Evolutionary conservation across 1,140 invertebrate genomes (phyloP).

Genomic region (Maconellicoccus hirsutus): DNA sequence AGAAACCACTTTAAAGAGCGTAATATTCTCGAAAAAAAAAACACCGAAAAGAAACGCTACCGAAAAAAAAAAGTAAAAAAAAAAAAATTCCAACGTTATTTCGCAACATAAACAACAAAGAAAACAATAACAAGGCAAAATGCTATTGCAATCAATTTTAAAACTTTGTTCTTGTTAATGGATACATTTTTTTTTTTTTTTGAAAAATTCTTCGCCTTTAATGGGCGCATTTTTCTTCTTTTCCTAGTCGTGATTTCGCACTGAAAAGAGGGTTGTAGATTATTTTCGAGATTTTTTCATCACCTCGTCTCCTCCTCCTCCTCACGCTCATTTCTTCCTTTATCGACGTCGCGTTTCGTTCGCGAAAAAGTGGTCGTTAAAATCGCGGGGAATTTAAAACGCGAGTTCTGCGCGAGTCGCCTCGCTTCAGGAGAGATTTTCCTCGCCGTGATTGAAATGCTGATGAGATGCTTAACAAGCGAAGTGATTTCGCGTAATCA

Average conservation of each 20-base stretch:
- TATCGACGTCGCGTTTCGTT: too few species aligned
- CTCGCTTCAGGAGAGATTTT: too few species aligned
- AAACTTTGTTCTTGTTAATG: slow-evolving; percentile 9
- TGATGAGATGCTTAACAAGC: too few species aligned
- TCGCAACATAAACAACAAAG: background rate
- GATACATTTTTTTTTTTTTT: background rate
- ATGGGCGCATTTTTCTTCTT: background rate
- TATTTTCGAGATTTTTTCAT: background rate
- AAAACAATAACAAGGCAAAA: background rate
- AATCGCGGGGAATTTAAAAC: too few species aligned
- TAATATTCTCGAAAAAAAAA: background rate
- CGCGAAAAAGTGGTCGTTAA: too few species aligned
- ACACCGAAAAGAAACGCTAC: background rate
- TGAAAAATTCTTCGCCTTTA: background rate
- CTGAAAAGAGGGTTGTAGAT: background rate
- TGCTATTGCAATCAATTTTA: slow-evolving; percentile 4
- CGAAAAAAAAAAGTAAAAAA: background rate
- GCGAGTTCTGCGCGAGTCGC: too few species aligned
- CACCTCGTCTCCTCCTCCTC: background rate
- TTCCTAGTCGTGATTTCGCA: background rate
- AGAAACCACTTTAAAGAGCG: background rate
- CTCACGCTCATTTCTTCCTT: too few species aligned
- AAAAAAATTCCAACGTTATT: background rate
- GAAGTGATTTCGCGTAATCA: too few species aligned
- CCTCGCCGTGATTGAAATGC: too few species aligned